Base-by-base conservation (phyloP, 2,113 vertebrate species). In the Cromileptes altivelis region DNA sequence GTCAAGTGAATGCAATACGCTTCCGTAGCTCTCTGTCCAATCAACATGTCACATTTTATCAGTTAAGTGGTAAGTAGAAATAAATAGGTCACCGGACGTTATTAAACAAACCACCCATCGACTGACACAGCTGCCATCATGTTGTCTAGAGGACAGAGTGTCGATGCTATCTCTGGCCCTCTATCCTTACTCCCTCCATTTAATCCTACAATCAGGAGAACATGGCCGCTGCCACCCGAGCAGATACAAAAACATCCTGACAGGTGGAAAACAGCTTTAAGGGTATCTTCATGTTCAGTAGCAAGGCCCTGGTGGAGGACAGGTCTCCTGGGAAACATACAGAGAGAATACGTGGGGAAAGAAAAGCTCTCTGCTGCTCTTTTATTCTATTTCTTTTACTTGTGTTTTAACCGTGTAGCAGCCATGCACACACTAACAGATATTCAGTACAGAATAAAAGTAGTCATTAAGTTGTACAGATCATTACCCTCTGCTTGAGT, bases 151-250 rank as follows among this genome's bases (percentile, higher is more conserved):
- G 82, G 53, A 75, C 61, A 81, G 63, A 83, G 52, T 68, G 62
- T 17, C 3, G 12, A 85, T 75, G 72, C 42, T 70, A 69, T 87
- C 78, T 91, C 75, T 4, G 65, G 10, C 79, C 74, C 25, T 25
- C 50, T 60, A 61, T 75, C 84, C 64, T 50, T 58, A 45, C 58
- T 47, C 52, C 23, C 6, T 82, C 76, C 62, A 23, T 86, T 82
- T 89, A 85, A 91, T 91, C 85, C 84, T 37, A 79, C 91, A 77
- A 90, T 92, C 92, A 87, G 77, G 76, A 81, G 61, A 84, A 92
- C 85, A 89, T 78, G 86, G 71, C 64, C 15, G 50, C 84, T 75
- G 52, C 70, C 78, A 17, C 42, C 68, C 23, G 1, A 60, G 71
- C 70, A 84, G 81, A 90, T 60, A 81, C 62, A 75, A 68, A 84